Percentiles rank a stretch among this genome's conserved stretches.
Evolutionary conservation across 2,888 invertebrate genomes (phyloP).

Genomic region (Oscheius sp.): DNA sequence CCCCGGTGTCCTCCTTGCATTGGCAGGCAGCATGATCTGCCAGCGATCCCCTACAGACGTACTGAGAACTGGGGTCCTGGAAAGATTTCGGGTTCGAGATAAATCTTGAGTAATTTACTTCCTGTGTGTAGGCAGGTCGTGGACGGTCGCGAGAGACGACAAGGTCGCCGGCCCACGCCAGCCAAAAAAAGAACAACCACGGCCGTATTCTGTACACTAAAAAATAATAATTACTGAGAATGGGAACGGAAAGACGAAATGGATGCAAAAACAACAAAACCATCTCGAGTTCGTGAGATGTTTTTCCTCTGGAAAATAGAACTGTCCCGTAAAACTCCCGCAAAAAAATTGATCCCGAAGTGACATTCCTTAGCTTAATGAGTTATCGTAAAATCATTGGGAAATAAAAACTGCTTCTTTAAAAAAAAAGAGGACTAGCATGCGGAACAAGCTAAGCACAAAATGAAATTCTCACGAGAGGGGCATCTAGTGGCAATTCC

Average conservation of each 20-base stretch:
- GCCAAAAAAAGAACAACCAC: slow-evolving; percentile 16
- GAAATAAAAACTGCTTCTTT: not conserved
- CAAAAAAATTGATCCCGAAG: too few species aligned
- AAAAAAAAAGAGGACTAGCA: not conserved
- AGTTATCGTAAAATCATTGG: too few species aligned
- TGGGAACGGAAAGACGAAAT: slow-evolving; percentile 7
- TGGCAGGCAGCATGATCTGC: slow-evolving; percentile 70
- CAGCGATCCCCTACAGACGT: slow-evolving; percentile 54
- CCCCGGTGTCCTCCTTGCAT: slow-evolving; percentile 56
- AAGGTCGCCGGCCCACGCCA: slow-evolving; percentile 18
- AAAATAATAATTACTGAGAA: not conserved
- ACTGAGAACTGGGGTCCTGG: slow-evolving; percentile 40
- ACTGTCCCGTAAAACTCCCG: too few species aligned
- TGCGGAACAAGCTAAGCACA: slow-evolving; percentile 1
- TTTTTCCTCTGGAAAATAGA: too few species aligned
- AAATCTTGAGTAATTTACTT: slow-evolving; percentile 23
- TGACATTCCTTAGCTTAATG: too few species aligned
- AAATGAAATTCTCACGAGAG: slow-evolving; percentile 12
- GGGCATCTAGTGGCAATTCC: slow-evolving; percentile 9
- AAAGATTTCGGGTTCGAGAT: not conserved
- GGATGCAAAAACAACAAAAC: not conserved
- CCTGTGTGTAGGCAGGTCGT: slow-evolving; percentile 29
- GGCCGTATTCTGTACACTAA: slow-evolving; percentile 26
- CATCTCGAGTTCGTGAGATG: too few species aligned
- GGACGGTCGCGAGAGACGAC: slow-evolving; percentile 30